Evolutionary conservation across 1,140 invertebrate species (phyloP), one percentile per base, ranked within the genome.

Genomic region (Sinonovacula constricta): DNA sequence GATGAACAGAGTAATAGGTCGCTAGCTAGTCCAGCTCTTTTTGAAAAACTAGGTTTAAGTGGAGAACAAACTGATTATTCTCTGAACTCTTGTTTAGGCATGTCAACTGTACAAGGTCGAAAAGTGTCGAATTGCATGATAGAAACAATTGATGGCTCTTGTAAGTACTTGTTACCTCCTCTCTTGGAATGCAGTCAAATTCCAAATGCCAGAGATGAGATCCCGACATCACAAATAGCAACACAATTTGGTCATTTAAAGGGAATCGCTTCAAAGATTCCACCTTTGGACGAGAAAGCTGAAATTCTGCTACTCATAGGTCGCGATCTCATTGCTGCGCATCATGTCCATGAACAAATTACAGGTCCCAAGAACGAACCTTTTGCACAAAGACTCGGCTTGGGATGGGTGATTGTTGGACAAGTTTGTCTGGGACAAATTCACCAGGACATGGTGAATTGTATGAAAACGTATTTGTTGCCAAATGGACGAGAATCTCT

Each of bases 371-470:
- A 26, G 1, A 65, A 60, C 10, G 4, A 31, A 22, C 74, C 74
- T 26, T 81, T 18, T 59, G 80, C 67, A 12, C 80, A 81, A 24
- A 77, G 31, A 51, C 30, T 81, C 7, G 36, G 26, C 18, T 54
- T 81, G 1, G 80, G 80, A 56, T 81, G 74, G 74, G 74, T 81
- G 1, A 66, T 81, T 34, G 34, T 81, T 0, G 72, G 74, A 14
- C 60, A 70, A 66, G 24, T 51, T 12, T 78, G 80, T 45, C 53
- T 81, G 0, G 59, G 60, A 14, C 45, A 59, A 24, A 49, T 66
- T 26, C 72, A 77, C 49, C n/a, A 34, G 34, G 14, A 53, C 2
- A 5, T 3, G n/a, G n/a, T 12, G n/a, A 12, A n/a, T 49, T 12
- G n/a, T 12, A 31, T 60, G 22, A 70, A 78, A 51, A 68, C 34